Conservation (phyloP, 2,113 vertebrate genomes). For the Petroica traversi region DNA sequence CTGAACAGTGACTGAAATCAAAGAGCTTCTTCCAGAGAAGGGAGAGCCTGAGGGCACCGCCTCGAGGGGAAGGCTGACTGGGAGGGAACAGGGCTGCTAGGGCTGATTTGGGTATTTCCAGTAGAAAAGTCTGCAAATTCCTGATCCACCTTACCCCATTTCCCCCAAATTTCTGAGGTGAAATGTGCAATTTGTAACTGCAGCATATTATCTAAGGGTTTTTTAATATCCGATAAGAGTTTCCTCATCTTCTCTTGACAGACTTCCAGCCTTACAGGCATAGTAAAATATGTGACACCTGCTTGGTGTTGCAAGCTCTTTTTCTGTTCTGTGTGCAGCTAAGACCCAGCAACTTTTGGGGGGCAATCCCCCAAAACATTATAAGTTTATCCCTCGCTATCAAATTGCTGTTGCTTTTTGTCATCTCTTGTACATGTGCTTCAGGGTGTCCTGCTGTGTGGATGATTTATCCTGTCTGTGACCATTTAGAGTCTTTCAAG, state of each 20-base stretch:
- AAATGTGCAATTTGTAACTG: neutral
- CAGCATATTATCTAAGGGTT: neutral
- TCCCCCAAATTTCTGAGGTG: neutral
- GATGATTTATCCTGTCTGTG: neutral
- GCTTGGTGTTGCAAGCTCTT: neutral
- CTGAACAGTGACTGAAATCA: neutral
- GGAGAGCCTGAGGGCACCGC: neutral
- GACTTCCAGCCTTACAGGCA: neutral
- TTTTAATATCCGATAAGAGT: neutral
- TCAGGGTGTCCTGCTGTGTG: neutral
- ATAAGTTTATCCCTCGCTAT: neutral
- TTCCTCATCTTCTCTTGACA: neutral
- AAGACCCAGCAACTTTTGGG: neutral
- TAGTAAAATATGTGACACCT: neutral
- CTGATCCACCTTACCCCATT: neutral
- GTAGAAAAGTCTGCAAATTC: neutral
- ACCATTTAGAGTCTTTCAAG: neutral
- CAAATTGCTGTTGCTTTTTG: neutral
- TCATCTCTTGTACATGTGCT: neutral
- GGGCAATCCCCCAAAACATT: neutral
- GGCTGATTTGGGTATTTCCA: neutral
- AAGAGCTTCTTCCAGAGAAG: neutral
- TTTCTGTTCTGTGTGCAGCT: neutral
- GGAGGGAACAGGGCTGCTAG: neutral
- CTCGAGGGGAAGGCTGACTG: fast-evolving